Evolutionary conservation across 2,113 vertebrate species (phyloP).

Genomic region (Misgurnus anguillicaudatus): DNA sequence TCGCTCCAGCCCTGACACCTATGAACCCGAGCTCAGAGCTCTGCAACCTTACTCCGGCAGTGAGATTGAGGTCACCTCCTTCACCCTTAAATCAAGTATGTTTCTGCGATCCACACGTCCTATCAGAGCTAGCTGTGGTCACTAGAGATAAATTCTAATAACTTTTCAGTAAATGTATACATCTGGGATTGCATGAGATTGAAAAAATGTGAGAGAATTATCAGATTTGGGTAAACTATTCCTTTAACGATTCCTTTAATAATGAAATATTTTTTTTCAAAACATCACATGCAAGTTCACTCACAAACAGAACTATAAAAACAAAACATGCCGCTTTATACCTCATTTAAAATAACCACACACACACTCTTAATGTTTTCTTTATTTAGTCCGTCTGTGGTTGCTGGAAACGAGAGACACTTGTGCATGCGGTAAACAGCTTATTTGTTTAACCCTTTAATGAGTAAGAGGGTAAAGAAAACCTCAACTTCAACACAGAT

Average conservation of each 20-base stretch:
- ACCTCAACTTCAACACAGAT: too few species aligned
- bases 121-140: not conserved
- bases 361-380: slow-evolving; percentile 35
- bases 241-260: too few species aligned
- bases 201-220: too few species aligned
- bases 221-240: too few species aligned
- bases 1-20: slow-evolving; percentile 76
- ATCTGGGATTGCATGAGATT: too few species aligned
- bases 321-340: slow-evolving; percentile 4
- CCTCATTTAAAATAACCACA: not conserved
- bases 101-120: slow-evolving; percentile 36
- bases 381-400: slow-evolving; percentile 11
- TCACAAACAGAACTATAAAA: not conserved
- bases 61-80: slow-evolving; percentile 92
- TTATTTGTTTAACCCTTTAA: not conserved
- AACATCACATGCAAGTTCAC: not conserved
- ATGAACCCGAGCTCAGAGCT: slow-evolving; percentile 73
- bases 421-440: slow-evolving; percentile 27
- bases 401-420: slow-evolving; percentile 10
- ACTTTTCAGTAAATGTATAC: too few species aligned
- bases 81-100: slow-evolving; percentile 86
- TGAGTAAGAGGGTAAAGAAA: not conserved
- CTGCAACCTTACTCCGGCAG: slow-evolving; percentile 74
- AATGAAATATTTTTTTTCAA: too few species aligned
- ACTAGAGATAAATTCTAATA: too few species aligned